Evolutionary conservation across 2,113 vertebrate species (phyloP).

Genomic region (Leucoraja erinaceus): DNA sequence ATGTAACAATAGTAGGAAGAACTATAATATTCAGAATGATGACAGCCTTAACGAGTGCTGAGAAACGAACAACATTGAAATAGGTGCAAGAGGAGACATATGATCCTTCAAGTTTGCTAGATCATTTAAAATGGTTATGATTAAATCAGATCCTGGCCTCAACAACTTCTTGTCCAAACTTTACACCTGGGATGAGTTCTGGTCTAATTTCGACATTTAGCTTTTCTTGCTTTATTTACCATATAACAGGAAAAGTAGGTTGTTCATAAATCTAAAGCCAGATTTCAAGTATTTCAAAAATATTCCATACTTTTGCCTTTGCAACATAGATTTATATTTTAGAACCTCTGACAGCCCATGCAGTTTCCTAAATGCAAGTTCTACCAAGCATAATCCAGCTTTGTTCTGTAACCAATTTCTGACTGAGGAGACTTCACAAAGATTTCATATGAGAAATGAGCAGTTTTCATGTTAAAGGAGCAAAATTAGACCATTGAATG

Average conservation of each 20-base stretch:
- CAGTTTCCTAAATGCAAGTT: neutral
- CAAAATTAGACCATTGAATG: no score
- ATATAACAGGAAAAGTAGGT: neutral
- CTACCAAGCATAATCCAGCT: neutral
- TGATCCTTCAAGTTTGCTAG: no score
- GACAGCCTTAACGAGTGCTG: no score
- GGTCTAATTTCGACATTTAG: no score
- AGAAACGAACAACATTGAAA: no score
- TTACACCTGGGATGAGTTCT: neutral
- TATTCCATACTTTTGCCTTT: neutral
- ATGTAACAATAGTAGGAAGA: no score
- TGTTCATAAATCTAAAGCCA: neutral
- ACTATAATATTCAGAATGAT: no score
- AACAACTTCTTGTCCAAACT: neutral
- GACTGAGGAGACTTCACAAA: neutral
- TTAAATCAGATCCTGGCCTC: no score
- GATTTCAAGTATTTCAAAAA: neutral
- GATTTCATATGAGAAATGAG: neutral
- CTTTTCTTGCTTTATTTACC: neutral
- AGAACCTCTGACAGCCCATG: neutral
- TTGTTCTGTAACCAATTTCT: neutral
- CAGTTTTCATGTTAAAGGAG: neutral
- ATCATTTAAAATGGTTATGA: no score
- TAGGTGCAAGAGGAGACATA: no score
- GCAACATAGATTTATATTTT: neutral